Base-by-base conservation (phyloP, 2,797 vertebrate genomes). In the Chelon labrosus region DNA sequence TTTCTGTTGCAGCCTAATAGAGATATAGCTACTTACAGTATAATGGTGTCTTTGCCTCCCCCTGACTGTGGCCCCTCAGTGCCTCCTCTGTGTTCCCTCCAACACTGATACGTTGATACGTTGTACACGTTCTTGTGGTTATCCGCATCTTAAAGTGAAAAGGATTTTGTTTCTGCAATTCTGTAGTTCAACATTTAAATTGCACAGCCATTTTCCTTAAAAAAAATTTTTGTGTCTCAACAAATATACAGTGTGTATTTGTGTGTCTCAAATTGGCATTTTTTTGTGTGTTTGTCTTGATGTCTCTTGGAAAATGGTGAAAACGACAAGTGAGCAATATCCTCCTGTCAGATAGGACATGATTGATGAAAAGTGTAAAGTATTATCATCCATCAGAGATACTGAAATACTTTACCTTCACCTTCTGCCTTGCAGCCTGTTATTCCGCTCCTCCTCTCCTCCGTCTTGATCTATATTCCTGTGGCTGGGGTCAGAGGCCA, bases 401-500 rank as follows among this genome's bases (percentile, higher is more conserved):
- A n/a, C 59, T 54, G 65, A 74, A 85, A 81, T 52, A 61, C 68
- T 78, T 69, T 59, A 47, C 46, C 51, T 67, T 60, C 60, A 50
- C 53, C 10, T n/a, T 67, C 50, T 70, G 31, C 69, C 57, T 27
- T 14, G n/a, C 65, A 49, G 55, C 66, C 49, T 20, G 59, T 50
- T 64, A 6, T 56, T 65, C 65, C 70, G 61, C 71, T 82, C 77
- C 73, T 79, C 77, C 75, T 49, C 39, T 42, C 49, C 63, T 77
- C 77, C 70, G 70, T 67, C 77, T 79, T 89, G 78, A 88, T 89
- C 83, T 82, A 61, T 84, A 78, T 81, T 86, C 76, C 78, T 75
- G 79, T 35, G 68, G 71, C 80, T 64, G 76, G 74, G 89, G 88
- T 90, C 90, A 91, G 64, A 86, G 89, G 90, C 67, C 88, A 86